These are phyloP conservation scores for Rissa tridactyla DNA, from an alignment of 2,113 vertebrate genomes.

Conservation along the genomic window DNA sequence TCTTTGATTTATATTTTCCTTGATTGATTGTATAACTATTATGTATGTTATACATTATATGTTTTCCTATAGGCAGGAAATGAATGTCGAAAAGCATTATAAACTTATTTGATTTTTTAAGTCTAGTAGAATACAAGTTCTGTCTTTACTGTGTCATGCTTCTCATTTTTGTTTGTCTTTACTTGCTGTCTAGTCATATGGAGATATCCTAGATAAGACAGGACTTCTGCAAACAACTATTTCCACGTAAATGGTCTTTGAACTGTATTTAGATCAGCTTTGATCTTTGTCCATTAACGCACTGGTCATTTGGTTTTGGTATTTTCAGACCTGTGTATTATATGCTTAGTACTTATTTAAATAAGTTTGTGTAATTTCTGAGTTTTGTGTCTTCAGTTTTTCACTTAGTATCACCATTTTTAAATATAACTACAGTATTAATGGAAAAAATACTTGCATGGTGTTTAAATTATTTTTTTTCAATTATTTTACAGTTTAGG, in stretches of 20 bases:
- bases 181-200: neutral
- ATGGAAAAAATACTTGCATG: neutral
- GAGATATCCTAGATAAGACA: neutral
- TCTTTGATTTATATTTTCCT: neutral
- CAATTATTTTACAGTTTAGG: constrained; percentile 78
- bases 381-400: neutral
- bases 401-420: neutral
- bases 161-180: neutral
- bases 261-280: constrained; percentile 26
- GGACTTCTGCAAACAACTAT: constrained; percentile 3
- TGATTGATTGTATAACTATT: neutral
- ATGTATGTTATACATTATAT: neutral
- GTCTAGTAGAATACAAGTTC: neutral
- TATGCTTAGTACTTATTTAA: neutral
- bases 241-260: constrained; percentile 36
- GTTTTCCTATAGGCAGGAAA: neutral
- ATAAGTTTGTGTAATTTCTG: neutral
- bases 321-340: neutral
- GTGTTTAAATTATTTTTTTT: neutral
- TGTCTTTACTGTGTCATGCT: neutral
- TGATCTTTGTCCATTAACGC: constrained; percentile 50
- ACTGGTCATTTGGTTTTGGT: neutral
- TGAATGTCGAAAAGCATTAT: neutral
- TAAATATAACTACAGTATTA: neutral
- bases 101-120: neutral